phyloP scores from a whole-genome alignment of 2,888 invertebrate genomes.

The Branchinecta sandiegonensis region DNA sequence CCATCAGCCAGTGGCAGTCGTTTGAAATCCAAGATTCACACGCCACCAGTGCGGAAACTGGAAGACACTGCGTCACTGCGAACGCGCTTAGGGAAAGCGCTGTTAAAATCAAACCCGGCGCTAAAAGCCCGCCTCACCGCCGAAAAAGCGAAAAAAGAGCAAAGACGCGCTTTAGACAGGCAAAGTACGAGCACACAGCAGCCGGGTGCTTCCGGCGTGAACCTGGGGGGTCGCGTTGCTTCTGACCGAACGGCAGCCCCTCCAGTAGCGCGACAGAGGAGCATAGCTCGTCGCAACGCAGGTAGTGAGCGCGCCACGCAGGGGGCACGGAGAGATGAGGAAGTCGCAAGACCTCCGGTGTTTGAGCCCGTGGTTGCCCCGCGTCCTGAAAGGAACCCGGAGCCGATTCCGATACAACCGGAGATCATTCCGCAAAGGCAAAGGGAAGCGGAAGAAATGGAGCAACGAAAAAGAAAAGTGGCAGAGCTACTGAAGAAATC shows the following conservation, averaged over 20 bases:
- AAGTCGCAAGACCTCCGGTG: not conserved
- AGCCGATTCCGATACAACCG: slow-evolving; percentile 6
- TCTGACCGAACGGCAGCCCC: not conserved
- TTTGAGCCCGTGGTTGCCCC: slow-evolving; percentile 10
- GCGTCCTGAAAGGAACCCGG: not conserved
- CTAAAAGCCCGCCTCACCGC: not conserved
- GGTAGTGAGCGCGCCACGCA: not conserved
- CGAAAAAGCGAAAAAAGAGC: not conserved
- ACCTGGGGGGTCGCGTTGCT: not conserved
- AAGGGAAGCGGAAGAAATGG: slow-evolving; percentile 13
- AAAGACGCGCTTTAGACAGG: not conserved
- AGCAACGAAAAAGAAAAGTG: slow-evolving; percentile 1
- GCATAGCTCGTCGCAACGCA: not conserved
- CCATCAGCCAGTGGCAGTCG: not conserved
- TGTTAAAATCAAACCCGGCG: not conserved
- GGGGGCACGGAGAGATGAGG: not conserved
- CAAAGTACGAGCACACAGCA: not conserved
- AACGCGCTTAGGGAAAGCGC: slow-evolving; percentile 7
- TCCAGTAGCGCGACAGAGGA: not conserved
- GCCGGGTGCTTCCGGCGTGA: not conserved
- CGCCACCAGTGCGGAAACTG: not conserved
- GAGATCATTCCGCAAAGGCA: slow-evolving; percentile 1
- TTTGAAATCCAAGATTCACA: not conserved
- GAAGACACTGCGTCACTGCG: slow-evolving; percentile 2
- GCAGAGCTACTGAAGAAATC: not conserved